Base-by-base conservation (phyloP, 2,888 invertebrate genomes). In the Drosophila neutralis region DNA sequence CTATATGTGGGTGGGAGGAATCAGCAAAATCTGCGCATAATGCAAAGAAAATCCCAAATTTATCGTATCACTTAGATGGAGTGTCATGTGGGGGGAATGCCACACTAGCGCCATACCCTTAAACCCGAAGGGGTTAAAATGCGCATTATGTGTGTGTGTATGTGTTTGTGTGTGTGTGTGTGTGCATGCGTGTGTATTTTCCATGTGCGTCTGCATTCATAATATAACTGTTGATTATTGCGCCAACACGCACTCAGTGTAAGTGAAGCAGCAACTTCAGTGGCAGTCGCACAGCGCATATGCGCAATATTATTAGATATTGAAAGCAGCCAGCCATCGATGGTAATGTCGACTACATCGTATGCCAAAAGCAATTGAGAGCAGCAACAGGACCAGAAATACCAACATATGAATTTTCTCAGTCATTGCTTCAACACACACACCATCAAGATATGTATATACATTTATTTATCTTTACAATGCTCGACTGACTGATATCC, bases 221-320 rank as follows among this genome's bases (percentile, higher is more conserved):
- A 87, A 85, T 84, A 83, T 71, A 90, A 88, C 86, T 87, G 86
- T 87, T 89, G 90, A 89, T 87, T 87, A 87, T 88, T 87, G 88
- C 85, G 85, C 90, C 90, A 87, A 90, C 86, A 83, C 81, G 85
- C 90, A 87, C 88, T 87, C 87, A 74, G 69, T 71, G 74, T 77
- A 89, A 87, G 76, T 78, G 82, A 73, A 79, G 74, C 73, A 75
- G 68, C 56, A 71, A 48, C 57, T 73, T 69, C 35, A 45, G 56
- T 58, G 73, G 33, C 58, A 60, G 64, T 73, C 82, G 57, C 62
- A 77, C 82, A 76, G 74, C 68, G 85, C 82, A 85, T 89, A 86
- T 89, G 82, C 80, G 88, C 90, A 87, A 89, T 87, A 82, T 80
- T 87, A 86, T 86, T 82, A 84, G 82, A 89, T 89, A 85, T 89